phyloP scores from a whole-genome alignment of 2,888 invertebrate genomes.

The Phalangium opilio region DNA sequence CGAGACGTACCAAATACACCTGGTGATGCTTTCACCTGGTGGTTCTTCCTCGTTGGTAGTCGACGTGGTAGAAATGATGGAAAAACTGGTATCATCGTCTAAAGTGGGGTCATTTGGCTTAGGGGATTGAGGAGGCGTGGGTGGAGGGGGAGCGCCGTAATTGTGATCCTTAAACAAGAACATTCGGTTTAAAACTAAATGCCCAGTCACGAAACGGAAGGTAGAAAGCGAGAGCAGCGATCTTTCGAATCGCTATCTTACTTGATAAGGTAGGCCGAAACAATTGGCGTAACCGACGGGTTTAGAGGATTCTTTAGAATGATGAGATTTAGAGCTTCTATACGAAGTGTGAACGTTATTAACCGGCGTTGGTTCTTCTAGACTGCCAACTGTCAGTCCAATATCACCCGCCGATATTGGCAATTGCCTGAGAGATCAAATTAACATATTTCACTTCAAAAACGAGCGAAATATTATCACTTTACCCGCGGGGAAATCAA shows the following conservation, averaged over 20 bases:
- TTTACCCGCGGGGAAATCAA: too few relatives aligned
- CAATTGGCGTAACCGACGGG: slow-evolving; percentile 9
- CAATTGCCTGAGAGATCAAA: too few relatives aligned
- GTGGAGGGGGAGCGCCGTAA: slow-evolving; percentile 50
- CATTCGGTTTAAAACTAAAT: slow-evolving; percentile 9
- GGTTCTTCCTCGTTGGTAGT: slow-evolving; percentile 13
- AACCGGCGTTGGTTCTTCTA: slow-evolving; percentile 5
- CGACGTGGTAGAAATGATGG: slow-evolving; percentile 13
- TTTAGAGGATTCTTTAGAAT: too few relatives aligned
- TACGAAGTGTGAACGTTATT: neutral
- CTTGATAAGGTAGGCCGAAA: slow-evolving; percentile 19
- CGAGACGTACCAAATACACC: slow-evolving; percentile 73
- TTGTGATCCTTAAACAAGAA: slow-evolving; percentile 54
- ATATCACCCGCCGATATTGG: slow-evolving; percentile 6
- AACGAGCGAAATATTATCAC: too few relatives aligned
- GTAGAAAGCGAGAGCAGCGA: too few relatives aligned
- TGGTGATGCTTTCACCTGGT: slow-evolving; percentile 65
- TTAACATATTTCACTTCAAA: too few relatives aligned
- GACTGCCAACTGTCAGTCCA: slow-evolving; percentile 6
- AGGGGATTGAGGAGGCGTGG: slow-evolving; percentile 40
- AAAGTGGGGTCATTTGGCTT: slow-evolving; percentile 28
- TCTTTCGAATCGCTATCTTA: slow-evolving; percentile 4
- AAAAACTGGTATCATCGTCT: slow-evolving; percentile 23
- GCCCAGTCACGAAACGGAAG: too few relatives aligned
- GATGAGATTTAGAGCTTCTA: too few relatives aligned